These are phyloP conservation scores for Montipora cactus DNA, from an alignment of 64 coral and sea anemone genomes.

Conservation along the genomic window DNA sequence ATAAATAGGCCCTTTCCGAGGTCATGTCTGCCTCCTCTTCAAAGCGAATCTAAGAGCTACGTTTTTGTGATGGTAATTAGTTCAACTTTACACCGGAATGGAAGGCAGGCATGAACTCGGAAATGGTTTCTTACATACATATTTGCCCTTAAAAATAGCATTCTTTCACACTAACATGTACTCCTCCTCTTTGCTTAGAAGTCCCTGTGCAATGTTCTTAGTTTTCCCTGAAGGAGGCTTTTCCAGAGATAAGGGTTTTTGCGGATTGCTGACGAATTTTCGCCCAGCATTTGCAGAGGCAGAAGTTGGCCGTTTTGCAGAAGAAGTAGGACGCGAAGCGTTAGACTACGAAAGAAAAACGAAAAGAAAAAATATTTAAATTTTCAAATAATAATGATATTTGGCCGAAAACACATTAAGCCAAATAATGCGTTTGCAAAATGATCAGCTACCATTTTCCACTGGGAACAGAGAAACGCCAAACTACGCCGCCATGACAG, in stretches of 20 bases:
- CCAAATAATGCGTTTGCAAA: neutral
- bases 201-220: constrained; percentile 82
- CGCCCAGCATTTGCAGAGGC: constrained; percentile 18
- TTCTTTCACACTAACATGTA: constrained; percentile 81
- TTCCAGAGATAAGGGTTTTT: neutral
- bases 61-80: no score
- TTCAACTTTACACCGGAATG: no score
- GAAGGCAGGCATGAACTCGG: no score
- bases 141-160: no score
- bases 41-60: no score
- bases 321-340: constrained; percentile 22
- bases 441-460: neutral
- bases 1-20: no score
- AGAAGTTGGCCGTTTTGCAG: constrained; percentile 27
- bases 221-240: constrained; percentile 83
- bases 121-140: neutral
- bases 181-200: constrained; percentile 96
- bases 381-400: no score
- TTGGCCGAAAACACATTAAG: neutral
- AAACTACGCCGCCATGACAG: neutral
- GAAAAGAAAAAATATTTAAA: neutral
- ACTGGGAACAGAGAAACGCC: neutral
- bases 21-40: no score
- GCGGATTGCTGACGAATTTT: neutral
- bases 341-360: neutral